These are phyloP conservation scores for Tanytarsus gracilentus DNA, from an alignment of 2,888 invertebrate genomes.

Conservation along the genomic window DNA sequence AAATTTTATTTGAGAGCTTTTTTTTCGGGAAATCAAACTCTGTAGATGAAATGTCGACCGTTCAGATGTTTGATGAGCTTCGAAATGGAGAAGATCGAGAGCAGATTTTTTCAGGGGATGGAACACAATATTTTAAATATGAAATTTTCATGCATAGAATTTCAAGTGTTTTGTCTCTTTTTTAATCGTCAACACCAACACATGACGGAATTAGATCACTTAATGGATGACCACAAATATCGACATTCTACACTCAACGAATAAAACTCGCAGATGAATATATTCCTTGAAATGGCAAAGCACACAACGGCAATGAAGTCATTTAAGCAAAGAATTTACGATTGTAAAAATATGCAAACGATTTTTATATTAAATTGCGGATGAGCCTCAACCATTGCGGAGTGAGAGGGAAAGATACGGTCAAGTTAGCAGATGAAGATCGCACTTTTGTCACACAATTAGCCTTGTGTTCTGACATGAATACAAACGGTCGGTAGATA, in stretches of 20 bases:
- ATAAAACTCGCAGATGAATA: background rate
- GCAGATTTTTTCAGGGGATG: background rate
- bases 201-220: conserved; percentile 14
- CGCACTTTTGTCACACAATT: background rate
- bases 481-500: too few relatives aligned
- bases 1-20: too few relatives aligned
- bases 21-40: too few relatives aligned
- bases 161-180: too few relatives aligned
- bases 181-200: conserved; percentile 13
- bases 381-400: background rate
- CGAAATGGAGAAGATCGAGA: too few relatives aligned
- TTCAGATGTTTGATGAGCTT: too few relatives aligned
- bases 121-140: too few relatives aligned
- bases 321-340: conserved; percentile 23
- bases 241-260: background rate
- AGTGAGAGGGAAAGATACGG: background rate
- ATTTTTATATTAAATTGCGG: conserved; percentile 20
- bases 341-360: conserved; percentile 25
- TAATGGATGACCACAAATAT: background rate
- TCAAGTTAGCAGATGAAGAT: background rate
- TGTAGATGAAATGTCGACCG: too few relatives aligned
- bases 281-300: background rate
- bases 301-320: conserved; percentile 20
- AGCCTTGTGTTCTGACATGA: background rate
- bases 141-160: too few relatives aligned